Evolutionary conservation across 2,888 invertebrate genomes (phyloP).

Genomic region (Carcina quercana): DNA sequence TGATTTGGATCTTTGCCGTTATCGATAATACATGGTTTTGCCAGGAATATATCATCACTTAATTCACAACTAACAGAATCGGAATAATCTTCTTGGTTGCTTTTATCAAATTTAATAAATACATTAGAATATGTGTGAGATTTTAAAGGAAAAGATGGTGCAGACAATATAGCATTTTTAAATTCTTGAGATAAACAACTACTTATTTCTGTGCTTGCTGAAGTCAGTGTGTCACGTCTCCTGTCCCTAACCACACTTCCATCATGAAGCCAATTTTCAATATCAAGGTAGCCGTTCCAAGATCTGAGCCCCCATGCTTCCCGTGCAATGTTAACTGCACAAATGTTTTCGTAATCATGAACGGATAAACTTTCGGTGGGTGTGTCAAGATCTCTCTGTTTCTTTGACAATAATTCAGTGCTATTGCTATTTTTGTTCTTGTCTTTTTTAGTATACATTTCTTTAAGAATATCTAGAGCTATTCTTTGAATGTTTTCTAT

Average conservation of each 20-base stretch:
- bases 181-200: constrained; percentile 63
- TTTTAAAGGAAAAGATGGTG: constrained; percentile 61
- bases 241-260: constrained; percentile 76
- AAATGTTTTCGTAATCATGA: constrained; percentile 79
- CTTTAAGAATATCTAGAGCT: constrained; percentile 67
- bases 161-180: constrained; percentile 55
- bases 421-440: constrained; percentile 49
- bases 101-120: constrained; percentile 58
- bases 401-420: constrained; percentile 43
- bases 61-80: constrained; percentile 68
- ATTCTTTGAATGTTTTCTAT: constrained; percentile 71
- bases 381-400: constrained; percentile 64
- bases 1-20: constrained; percentile 65
- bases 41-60: constrained; percentile 65
- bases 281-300: constrained; percentile 78
- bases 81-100: constrained; percentile 65
- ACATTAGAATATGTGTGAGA: constrained; percentile 64
- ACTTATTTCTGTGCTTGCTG: constrained; percentile 73
- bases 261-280: constrained; percentile 77
- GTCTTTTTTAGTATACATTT: constrained; percentile 69
- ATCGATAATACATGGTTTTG: constrained; percentile 73
- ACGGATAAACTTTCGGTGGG: constrained; percentile 76
- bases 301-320: constrained; percentile 78
- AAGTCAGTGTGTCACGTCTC: constrained; percentile 72
- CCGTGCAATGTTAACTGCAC: constrained; percentile 77